Evolutionary conservation across 2,113 vertebrate genomes (phyloP).

Genomic region (Lathamus discolor): DNA sequence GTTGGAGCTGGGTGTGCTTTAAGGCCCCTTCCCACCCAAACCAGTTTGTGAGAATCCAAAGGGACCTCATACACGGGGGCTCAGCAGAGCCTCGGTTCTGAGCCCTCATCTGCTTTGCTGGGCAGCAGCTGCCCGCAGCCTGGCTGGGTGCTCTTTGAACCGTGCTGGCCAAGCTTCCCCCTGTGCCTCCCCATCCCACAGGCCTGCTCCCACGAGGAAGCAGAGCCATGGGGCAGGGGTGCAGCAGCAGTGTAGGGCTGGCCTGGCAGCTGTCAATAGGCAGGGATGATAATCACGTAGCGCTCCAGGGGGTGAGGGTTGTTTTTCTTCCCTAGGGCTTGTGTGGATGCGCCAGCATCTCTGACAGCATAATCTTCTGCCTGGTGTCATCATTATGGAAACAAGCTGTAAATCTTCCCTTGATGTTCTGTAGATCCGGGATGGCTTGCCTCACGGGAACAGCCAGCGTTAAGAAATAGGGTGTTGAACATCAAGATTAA

Average conservation of each 20-base stretch:
- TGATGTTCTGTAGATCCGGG: background rate
- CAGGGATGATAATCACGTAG: background rate
- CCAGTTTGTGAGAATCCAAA: background rate
- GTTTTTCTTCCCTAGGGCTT: background rate
- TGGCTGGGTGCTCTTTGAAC: rapidly evolving
- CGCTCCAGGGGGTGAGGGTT: background rate
- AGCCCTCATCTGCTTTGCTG: rapidly evolving
- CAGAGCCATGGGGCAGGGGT: background rate
- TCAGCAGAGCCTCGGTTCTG: background rate
- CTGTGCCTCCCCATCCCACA: no score
- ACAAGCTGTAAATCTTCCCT: background rate
- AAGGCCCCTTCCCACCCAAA: background rate
- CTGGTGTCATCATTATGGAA: background rate
- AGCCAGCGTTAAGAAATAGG: background rate
- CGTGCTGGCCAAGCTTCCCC: no score
- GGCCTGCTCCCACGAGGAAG: background rate
- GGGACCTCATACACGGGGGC: rapidly evolving
- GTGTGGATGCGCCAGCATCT: background rate
- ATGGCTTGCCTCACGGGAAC: background rate
- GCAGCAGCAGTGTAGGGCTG: background rate
- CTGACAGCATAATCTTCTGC: background rate
- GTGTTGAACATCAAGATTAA: background rate
- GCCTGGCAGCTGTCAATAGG: background rate
- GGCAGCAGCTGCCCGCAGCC: background rate
- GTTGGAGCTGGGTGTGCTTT: rapidly evolving